phyloP scores from a whole-genome alignment of 2,113 vertebrate species.

The Astur gentilis region DNA sequence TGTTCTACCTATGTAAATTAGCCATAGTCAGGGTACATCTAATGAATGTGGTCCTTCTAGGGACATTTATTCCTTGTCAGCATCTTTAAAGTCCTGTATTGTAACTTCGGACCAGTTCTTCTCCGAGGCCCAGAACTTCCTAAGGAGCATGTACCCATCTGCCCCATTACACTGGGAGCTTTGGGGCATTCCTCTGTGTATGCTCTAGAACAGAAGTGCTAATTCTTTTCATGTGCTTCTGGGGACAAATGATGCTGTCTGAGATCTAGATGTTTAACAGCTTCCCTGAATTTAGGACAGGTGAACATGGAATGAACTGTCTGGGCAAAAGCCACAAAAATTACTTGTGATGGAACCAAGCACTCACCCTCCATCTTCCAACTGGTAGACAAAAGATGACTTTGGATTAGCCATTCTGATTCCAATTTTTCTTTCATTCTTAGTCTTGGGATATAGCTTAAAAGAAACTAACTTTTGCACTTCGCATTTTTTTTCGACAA shows the following conservation, averaged over 20 bases:
- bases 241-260: not conserved
- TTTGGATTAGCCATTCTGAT: not conserved
- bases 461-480: not conserved
- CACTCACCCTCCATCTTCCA: not conserved
- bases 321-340: not conserved
- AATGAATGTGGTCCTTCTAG: not conserved
- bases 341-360: not conserved
- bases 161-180: fast-evolving
- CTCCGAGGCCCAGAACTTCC: not conserved
- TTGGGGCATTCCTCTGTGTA: not conserved
- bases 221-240: not conserved
- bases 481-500: not conserved
- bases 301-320: not conserved
- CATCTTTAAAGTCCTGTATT: not conserved
- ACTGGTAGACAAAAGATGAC: not conserved
- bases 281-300: not conserved
- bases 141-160: not conserved
- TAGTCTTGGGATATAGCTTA: not conserved
- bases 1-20: not conserved
- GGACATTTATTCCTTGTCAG: not conserved
- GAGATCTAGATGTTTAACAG: not conserved
- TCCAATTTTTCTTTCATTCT: not conserved
- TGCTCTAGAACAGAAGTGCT: not conserved
- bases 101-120: not conserved
- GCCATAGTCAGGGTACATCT: not conserved